phyloP scores from a whole-genome alignment of 2,888 invertebrate genomes.

The Pseudococcus longispinus region DNA sequence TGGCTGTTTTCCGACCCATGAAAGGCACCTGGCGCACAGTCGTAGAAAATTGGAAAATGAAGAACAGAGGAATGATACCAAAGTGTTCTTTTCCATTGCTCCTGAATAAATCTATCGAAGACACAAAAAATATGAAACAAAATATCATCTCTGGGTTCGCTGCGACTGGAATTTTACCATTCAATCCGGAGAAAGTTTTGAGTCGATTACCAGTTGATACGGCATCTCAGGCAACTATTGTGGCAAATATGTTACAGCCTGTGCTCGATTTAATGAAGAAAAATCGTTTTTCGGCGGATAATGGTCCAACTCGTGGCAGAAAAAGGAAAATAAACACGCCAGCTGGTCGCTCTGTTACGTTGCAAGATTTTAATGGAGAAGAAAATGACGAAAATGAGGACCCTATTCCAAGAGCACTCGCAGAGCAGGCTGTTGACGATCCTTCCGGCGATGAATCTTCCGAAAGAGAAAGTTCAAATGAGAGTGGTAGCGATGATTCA shows the following conservation, averaged over 20 bases:
- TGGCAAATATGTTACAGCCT: too few relatives aligned
- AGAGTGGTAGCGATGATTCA: too few relatives aligned
- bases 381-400: background rate
- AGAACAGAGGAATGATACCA: slow-evolving; percentile 48
- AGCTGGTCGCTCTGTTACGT: too few relatives aligned
- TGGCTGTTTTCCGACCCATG: slow-evolving; percentile 60
- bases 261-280: too few relatives aligned
- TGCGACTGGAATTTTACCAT: slow-evolving; percentile 56
- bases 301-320: too few relatives aligned
- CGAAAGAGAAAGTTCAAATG: background rate
- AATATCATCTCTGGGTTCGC: slow-evolving; percentile 57
- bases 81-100: slow-evolving; percentile 55
- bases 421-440: background rate
- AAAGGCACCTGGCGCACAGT: slow-evolving; percentile 60
- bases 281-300: too few relatives aligned
- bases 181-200: slow-evolving; percentile 24
- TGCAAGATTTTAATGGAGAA: background rate
- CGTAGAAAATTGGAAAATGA: slow-evolving; percentile 58
- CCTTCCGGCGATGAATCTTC: background rate
- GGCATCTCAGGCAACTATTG: too few relatives aligned
- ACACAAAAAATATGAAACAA: slow-evolving; percentile 32
- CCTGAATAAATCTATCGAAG: slow-evolving; percentile 26
- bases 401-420: too few relatives aligned
- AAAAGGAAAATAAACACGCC: too few relatives aligned
- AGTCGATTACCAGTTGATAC: too few relatives aligned